Base-by-base conservation (phyloP, 2,797 vertebrate genomes). In the Dermochelys coriacea region DNA sequence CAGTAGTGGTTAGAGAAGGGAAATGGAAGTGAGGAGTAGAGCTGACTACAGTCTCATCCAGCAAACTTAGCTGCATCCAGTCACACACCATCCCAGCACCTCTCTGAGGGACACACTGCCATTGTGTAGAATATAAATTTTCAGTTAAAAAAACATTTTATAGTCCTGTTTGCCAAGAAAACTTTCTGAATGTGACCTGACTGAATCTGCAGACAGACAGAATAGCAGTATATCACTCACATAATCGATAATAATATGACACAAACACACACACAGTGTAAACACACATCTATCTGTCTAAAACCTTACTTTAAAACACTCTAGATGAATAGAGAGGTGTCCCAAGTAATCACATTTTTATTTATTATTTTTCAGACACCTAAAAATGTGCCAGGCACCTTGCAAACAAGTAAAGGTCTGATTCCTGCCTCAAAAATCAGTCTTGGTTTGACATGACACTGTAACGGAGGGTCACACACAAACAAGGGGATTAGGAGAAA, bases 161-260 rank as follows among this genome's bases (percentile, higher is more conserved):
- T 54, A 41, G 77, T 55, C 41, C 0, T 82, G 41, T 89, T 94
- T 84, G 54, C 82, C 74, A n/a, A 84, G 79, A 68, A 82, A 86
- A 50, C 86, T 85, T 90, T 80, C 51, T 86, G 84, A 78, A 90
- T 82, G 81, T 45, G 74, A 77, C 50, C 34, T 88, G 68, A 84
- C 4, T 0, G 61, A 93, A 88, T 37, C 34, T 75, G 21, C 84
- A 0, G 6, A 59, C 84, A 84, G 81, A 21, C 0, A 0, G 49
- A 61, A 89, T 84, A 49, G 81, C 16, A 37, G 88, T 57, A 77
- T 52, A 91, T 91, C 87, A 52, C 68, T 55, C 51, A 54, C 52
- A 61, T 4, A 34, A 64, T 29, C 7, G 9, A 84, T 71, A 93
- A 64, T 55, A 55, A 50, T 31, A n/a, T 3, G 1, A 6, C 41